These are phyloP conservation scores for Bothrops jararaca DNA, from an alignment of 2,113 vertebrate genomes.

Conservation along the genomic window DNA sequence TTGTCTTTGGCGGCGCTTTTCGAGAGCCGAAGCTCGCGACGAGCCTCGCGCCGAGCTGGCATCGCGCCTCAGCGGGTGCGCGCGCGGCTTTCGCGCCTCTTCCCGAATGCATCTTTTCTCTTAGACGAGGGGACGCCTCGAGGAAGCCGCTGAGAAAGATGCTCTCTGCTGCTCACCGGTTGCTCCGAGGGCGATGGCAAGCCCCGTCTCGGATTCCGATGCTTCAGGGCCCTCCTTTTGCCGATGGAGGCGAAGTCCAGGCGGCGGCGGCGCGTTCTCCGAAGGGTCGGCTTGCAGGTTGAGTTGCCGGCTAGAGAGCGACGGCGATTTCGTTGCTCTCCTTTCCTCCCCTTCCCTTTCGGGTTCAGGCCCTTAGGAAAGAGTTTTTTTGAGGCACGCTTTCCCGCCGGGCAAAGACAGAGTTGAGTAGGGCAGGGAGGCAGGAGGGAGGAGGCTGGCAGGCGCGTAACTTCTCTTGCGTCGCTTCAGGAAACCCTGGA, in stretches of 20 bases:
- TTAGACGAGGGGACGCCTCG: background rate
- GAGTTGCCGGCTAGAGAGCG: background rate
- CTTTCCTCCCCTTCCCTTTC: background rate
- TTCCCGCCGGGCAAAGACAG: background rate
- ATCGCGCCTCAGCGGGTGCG: background rate
- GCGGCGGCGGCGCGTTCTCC: background rate
- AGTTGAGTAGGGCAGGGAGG: background rate
- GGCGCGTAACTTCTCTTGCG: background rate
- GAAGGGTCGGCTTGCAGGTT: slow-evolving; percentile 9
- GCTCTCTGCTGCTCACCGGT: slow-evolving; percentile 4
- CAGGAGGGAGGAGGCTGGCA: background rate
- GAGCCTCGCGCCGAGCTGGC: background rate
- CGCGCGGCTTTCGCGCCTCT: background rate
- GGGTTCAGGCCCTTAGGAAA: background rate
- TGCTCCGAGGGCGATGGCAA: slow-evolving; percentile 12
- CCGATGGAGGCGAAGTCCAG: background rate
- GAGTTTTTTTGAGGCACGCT: background rate
- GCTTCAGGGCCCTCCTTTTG: background rate
- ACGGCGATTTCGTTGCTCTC: too few relatives aligned
- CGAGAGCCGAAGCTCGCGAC: background rate
- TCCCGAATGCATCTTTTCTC: background rate
- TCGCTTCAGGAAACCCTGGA: background rate
- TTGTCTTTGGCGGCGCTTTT: background rate
- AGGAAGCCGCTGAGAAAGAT: slow-evolving; percentile 1
- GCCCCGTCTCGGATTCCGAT: background rate